phyloP scores from a whole-genome alignment of 2,888 invertebrate genomes.

The Lepidochrysops patricia region DNA sequence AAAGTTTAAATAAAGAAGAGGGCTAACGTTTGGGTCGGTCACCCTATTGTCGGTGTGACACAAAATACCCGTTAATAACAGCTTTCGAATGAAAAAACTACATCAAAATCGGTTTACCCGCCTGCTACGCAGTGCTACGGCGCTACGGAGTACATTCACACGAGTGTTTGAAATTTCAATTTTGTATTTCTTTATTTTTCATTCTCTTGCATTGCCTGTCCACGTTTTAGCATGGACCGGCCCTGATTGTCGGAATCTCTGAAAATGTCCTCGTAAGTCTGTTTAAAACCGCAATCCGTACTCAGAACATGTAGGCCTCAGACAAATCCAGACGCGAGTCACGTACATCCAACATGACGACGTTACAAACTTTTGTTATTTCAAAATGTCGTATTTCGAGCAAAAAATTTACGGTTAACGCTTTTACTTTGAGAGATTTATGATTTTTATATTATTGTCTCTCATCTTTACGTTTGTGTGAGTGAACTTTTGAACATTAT shows the following conservation, averaged over 20 bases:
- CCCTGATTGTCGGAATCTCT: not conserved
- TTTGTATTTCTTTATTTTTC: too few species aligned
- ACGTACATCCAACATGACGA: conserved; percentile 1
- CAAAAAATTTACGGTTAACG: conserved; percentile 5
- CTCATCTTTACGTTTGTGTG: too few species aligned
- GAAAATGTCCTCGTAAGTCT: not conserved
- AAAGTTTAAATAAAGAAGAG: too few species aligned
- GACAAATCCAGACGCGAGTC: not conserved
- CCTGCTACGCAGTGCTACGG: too few species aligned
- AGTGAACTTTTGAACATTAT: too few species aligned
- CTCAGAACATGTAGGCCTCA: conserved; percentile 2
- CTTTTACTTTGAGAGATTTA: not conserved
- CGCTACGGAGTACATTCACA: too few species aligned
- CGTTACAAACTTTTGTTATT: conserved; percentile 2
- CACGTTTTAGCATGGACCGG: not conserved
- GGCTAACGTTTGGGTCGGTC: too few species aligned
- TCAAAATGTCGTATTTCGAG: not conserved
- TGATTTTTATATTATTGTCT: not conserved
- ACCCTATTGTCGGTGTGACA: too few species aligned
- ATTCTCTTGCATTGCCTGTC: too few species aligned
- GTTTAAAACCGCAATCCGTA: conserved; percentile 4
- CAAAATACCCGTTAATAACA: not conserved
- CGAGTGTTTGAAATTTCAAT: too few species aligned
- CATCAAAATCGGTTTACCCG: too few species aligned
- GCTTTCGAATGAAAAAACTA: too few species aligned